Evolutionary conservation across 2,888 invertebrate genomes (phyloP), one percentile per base, ranked within the genome.

Genomic region (Ectemnius continuus): DNA sequence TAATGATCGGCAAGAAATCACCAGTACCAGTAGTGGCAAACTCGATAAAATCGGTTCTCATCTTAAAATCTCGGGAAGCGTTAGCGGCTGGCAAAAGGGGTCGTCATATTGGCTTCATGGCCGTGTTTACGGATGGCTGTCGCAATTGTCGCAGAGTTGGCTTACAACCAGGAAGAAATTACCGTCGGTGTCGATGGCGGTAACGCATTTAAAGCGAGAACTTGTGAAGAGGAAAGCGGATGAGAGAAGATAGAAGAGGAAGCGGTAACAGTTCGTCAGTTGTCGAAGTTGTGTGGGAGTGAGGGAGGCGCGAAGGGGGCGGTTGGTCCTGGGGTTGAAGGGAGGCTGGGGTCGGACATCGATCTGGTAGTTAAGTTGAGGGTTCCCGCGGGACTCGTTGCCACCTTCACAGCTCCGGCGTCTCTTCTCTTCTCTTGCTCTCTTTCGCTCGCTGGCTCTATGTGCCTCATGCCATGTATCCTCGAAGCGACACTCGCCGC

Each of bases 341-440:
- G 47, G 67, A 57, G 62, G 66, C 20, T 79, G 83, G 86, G 86
- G 88, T 86, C 81, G 85, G 83, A 88, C 90, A 90, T 90, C 89
- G 90, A 90, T 90, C 89, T 87, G 87, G 88, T 87, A 88, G 90
- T 90, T 89, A 90, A 89, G 88, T 87, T 85, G 76, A 90, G 84
- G 85, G 88, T 87, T 81, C 90, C 88, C 89, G 26, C 60, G 90
- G 84, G 90, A 89, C 90, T 90, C 90, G 88, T 90, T 89, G 89
- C 85, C 85, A 85, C 86, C 85, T 84, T 84, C 84, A 81, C 82
- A 59, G 64, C 73, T 71, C 70, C 78, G 76, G 67, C 78, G 79
- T 8, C 48, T n/a, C 2, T 20, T 20, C 23, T 79, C 73, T 76
- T 80, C 82, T 79, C 84, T 75, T 79, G 76, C 79, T 78, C 80